Conservation (phyloP, 2,888 invertebrate species). For the Hybos culiciformis region DNA sequence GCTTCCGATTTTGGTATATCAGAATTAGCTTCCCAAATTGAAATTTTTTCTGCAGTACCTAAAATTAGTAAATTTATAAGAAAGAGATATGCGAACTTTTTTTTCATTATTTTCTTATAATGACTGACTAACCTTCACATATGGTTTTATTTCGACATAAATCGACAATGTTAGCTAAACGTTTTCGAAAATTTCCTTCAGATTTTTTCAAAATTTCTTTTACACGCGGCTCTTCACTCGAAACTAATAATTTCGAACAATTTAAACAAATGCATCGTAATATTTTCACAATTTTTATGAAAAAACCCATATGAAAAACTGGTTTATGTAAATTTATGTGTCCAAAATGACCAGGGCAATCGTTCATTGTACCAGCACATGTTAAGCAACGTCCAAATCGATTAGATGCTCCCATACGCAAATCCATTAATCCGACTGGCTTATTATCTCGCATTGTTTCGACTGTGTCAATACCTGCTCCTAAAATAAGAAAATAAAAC, state of each 20-base stretch:
- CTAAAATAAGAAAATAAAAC: too few species aligned
- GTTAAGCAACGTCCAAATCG: constrained; percentile 78
- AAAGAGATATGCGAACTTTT: too few species aligned
- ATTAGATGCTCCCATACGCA: constrained; percentile 88
- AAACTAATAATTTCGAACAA: constrained; percentile 87
- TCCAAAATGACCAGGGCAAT: constrained; percentile 96
- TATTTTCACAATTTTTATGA: constrained; percentile 85
- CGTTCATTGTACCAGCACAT: constrained; percentile 86
- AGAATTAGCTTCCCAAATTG: not conserved
- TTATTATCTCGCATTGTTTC: too few species aligned
- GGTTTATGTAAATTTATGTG: constrained; percentile 93
- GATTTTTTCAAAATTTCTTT: constrained; percentile 63
- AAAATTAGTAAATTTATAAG: too few species aligned
- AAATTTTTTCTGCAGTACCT: constrained; percentile 6
- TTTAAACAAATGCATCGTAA: constrained; percentile 93
- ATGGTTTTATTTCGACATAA: constrained; percentile 88
- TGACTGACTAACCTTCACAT: constrained; percentile 91
- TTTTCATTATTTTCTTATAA: constrained; percentile 37
- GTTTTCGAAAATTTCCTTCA: constrained; percentile 80
- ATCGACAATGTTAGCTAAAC: constrained; percentile 75
- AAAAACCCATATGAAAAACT: constrained; percentile 90
- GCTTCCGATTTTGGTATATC: constrained; percentile 40
- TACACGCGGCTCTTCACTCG: constrained; percentile 52
- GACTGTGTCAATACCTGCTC: too few species aligned
- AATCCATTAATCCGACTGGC: constrained; percentile 92